phyloP scores from a whole-genome alignment of 2,797 vertebrate genomes.

The Coccyzus lansbergi region DNA sequence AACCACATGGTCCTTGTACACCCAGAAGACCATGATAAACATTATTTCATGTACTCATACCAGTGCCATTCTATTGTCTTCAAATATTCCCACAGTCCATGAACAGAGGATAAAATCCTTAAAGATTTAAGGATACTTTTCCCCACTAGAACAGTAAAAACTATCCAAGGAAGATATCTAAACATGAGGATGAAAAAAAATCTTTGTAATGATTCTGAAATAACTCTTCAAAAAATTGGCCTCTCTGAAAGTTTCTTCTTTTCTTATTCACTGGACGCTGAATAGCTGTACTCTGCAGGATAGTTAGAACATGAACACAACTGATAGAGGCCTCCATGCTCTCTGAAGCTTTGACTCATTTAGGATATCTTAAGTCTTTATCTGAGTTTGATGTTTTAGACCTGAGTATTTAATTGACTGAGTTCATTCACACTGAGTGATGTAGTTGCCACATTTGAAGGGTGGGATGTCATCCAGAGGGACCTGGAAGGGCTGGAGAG shows the following conservation, averaged over 20 bases:
- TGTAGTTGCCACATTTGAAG: no score
- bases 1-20: background rate
- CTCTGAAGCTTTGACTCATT: background rate
- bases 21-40: constrained; percentile 1
- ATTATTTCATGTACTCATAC: background rate
- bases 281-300: background rate
- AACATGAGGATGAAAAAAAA: background rate
- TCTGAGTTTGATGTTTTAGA: background rate
- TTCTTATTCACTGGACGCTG: background rate
- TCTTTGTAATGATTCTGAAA: background rate
- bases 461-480: no score
- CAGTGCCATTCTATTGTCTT: constrained; percentile 1
- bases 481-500: no score
- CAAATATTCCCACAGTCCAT: background rate
- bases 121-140: background rate
- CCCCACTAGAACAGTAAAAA: background rate
- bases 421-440: background rate
- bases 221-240: background rate
- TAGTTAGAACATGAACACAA: background rate
- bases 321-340: background rate
- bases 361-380: background rate
- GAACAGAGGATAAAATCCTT: background rate
- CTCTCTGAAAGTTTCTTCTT: background rate
- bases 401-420: background rate
- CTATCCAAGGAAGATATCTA: background rate